Evolutionary conservation across 37 sponge, comb jelly and placozoan genomes (phyloP).

Genomic region (Haliclona indistincta): DNA sequence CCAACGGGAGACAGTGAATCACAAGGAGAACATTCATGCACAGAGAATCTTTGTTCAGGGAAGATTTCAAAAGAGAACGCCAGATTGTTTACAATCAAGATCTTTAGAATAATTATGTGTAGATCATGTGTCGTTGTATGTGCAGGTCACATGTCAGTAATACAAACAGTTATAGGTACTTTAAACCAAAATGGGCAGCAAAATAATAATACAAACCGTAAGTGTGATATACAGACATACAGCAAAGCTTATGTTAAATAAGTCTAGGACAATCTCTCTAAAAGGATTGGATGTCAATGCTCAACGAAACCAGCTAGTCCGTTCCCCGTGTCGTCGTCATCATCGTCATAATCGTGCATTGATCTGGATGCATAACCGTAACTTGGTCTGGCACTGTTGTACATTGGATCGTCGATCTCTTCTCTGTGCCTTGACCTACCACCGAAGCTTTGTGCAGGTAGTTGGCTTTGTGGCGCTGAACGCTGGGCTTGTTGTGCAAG

Average conservation of each 20-base stretch:
- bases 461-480: not conserved
- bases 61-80: conserved; percentile 46
- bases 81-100: too few species aligned
- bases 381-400: too few species aligned
- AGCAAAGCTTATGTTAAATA: not conserved
- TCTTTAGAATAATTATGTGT: too few species aligned
- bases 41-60: conserved; percentile 91
- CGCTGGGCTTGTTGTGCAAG: not conserved
- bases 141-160: not conserved
- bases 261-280: not conserved
- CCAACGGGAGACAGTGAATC: conserved; percentile 86
- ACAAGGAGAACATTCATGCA: conserved; percentile 77
- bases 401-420: not conserved
- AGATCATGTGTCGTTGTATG: too few species aligned
- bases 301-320: not conserved
- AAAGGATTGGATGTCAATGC: not conserved
- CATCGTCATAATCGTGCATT: not conserved
- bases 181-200: not conserved
- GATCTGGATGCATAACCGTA: not conserved
- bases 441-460: too few species aligned
- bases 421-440: too few species aligned
- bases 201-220: too few species aligned
- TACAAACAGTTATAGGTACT: not conserved
- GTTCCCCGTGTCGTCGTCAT: not conserved
- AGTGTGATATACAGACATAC: not conserved